These are phyloP conservation scores for Diachasma alloeum DNA, from an alignment of 1,140 invertebrate genomes.

Conservation along the genomic window DNA sequence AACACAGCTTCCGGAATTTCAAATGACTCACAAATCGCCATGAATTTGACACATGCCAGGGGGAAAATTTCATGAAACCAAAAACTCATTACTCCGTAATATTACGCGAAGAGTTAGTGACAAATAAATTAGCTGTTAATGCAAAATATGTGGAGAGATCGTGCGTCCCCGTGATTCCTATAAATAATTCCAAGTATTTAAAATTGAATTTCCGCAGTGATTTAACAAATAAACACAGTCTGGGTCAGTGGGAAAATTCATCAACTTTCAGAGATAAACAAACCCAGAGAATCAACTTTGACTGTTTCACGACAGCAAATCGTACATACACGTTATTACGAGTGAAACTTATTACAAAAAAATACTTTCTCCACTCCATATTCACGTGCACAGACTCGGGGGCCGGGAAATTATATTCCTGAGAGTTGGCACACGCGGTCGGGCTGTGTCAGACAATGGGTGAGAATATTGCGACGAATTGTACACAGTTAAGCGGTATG, in stretches of 20 bases:
- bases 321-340: not conserved
- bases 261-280: too few relatives aligned
- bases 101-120: not conserved
- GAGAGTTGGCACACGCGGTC: conserved; percentile 5
- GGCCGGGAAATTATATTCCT: not conserved
- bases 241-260: too few relatives aligned
- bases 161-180: too few relatives aligned
- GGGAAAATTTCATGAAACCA: too few relatives aligned
- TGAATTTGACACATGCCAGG: too few relatives aligned
- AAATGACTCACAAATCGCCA: not conserved
- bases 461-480: conserved; percentile 22
- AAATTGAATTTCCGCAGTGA: too few relatives aligned
- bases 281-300: not conserved
- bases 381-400: not conserved
- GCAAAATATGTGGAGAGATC: too few relatives aligned
- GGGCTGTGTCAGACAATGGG: not conserved
- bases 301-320: not conserved
- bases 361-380: not conserved
- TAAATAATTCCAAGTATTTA: too few relatives aligned
- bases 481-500: conserved; percentile 13
- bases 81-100: not conserved
- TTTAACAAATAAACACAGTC: too few relatives aligned
- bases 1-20: not conserved
- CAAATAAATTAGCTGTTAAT: too few relatives aligned
- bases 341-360: not conserved